Base-by-base conservation (phyloP, 2,113 vertebrate genomes). In the Gadus macrocephalus region DNA sequence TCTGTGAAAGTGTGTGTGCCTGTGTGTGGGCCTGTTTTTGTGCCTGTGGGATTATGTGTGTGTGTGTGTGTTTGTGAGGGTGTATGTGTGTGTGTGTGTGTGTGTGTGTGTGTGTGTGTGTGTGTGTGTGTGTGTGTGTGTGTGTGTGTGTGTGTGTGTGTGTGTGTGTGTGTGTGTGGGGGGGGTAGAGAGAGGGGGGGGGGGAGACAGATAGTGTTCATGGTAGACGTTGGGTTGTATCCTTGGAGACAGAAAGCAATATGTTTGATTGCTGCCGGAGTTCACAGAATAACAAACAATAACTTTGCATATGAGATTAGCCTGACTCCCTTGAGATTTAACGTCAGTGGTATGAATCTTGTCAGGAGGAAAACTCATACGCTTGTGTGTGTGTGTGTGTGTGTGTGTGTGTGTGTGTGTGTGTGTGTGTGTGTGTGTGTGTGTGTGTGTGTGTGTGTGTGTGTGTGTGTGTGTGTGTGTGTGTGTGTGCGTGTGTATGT, bases 241-340 rank as follows among this genome's bases (percentile, higher is more conserved):
- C 86, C 78, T 78, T 74, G 65, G 83, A 84, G 87, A 87, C 76
- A 63, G 60, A 82, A 83, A 82, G 81, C 85, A 87, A 87, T 87
- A 87, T 86, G 79, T 76, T 74, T 75, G 76, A 81, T 71, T 86
- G 87, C 89, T 84, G 85, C 87, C 89, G 83, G 16, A 74, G 77
- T 82, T 81, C 66, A 68, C 68, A 83, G 69, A 77, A 65, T 74
- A 76, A 66, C 74, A 49, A 65, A 77, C 83, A 86, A 72, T 49
- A 78, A 83, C 82, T 75, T 53, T 74, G 68, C 67, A 76, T 78
- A 73, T 85, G 81, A 35, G 31, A 82, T 83, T 78, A 77, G 16
- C 64, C 22, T 12, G 20, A 49, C 15, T 78, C 78, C 61, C 11
- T 17, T 31, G 27, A 61, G 77, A 76, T 49, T 9, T 60, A 63